Evolutionary conservation across 2,113 vertebrate species (phyloP).

Genomic region (Lagopus muta): DNA sequence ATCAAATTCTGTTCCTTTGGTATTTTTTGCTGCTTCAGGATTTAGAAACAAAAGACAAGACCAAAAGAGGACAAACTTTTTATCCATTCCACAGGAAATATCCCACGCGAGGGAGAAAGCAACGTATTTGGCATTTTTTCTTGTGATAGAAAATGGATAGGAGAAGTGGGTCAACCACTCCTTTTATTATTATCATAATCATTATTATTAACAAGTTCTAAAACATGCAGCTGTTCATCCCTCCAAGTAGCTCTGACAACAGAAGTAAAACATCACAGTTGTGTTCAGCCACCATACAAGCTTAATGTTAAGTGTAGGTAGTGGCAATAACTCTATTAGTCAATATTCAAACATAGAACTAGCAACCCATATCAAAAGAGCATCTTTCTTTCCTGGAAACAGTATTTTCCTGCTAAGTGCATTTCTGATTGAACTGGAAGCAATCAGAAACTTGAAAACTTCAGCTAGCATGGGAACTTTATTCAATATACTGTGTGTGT

Average conservation of each 20-base stretch:
- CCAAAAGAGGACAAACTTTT: not conserved
- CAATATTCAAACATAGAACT: conserved; percentile 28
- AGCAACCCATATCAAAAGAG: not conserved
- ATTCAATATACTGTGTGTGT: not conserved
- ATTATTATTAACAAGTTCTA: conserved; percentile 35
- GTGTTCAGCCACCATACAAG: not conserved
- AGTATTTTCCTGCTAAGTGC: not conserved
- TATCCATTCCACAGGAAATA: conserved; percentile 1
- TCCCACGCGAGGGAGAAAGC: not conserved
- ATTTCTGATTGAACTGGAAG: not conserved
- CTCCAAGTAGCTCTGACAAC: conserved; percentile 59
- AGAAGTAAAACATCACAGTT: conserved; percentile 44
- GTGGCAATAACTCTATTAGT: not conserved
- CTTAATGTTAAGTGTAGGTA: not conserved
- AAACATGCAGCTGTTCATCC: conserved; percentile 66
- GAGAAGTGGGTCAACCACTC: conserved; percentile 34
- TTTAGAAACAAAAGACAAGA: conserved; percentile 3
- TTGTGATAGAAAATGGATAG: not conserved
- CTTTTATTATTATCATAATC: not conserved
- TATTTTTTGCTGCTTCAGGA: conserved; percentile 28
- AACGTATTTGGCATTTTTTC: not conserved
- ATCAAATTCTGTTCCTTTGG: conserved; percentile 21
- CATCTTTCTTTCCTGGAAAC: not conserved
- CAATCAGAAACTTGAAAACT: not conserved
- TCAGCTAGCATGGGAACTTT: not conserved